Evolutionary conservation across 30 jellyfish, hydroid and myxozoan genomes (phyloP).

Genomic region (Turritopsis rubra): DNA sequence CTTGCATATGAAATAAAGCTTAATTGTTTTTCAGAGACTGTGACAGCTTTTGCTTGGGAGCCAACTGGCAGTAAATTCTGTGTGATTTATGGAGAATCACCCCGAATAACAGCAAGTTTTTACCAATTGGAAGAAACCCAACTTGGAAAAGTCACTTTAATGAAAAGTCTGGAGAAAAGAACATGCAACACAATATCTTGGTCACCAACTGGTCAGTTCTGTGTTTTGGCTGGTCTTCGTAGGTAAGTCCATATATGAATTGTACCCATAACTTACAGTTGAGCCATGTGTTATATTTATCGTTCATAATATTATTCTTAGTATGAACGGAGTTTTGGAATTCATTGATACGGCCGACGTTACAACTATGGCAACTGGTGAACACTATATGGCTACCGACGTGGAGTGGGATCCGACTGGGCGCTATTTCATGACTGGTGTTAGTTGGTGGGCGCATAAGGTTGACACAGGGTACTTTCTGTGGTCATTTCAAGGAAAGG

Average conservation of each 20-base stretch:
- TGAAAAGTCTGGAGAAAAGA: constrained; percentile 68
- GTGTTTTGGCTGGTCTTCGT: constrained; percentile 89
- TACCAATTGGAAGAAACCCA: constrained; percentile 70
- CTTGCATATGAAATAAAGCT: background rate
- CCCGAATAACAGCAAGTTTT: constrained; percentile 75
- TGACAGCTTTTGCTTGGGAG: constrained; percentile 90
- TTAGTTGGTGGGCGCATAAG: constrained; percentile 99
- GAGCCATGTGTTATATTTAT: background rate
- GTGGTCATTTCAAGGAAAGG: constrained; percentile 96
- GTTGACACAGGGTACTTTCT: constrained; percentile 84
- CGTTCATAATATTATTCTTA: background rate
- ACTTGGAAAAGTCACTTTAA: constrained; percentile 71
- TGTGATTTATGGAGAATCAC: constrained; percentile 91
- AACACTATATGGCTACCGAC: constrained; percentile 97
- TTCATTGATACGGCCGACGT: constrained; percentile 90
- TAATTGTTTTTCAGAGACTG: constrained; percentile 40
- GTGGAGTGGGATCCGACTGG: constrained; percentile 99
- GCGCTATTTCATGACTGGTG: constrained; percentile 87
- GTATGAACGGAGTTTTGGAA: constrained; percentile 84
- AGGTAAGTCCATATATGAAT: constrained; percentile 33
- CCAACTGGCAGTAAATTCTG: constrained; percentile 93
- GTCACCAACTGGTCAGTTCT: constrained; percentile 97
- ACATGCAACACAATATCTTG: constrained; percentile 84
- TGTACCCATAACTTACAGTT: background rate
- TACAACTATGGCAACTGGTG: constrained; percentile 79